Base-by-base conservation (phyloP, 2,113 vertebrate genomes). In the Macaca mulatta region DNA sequence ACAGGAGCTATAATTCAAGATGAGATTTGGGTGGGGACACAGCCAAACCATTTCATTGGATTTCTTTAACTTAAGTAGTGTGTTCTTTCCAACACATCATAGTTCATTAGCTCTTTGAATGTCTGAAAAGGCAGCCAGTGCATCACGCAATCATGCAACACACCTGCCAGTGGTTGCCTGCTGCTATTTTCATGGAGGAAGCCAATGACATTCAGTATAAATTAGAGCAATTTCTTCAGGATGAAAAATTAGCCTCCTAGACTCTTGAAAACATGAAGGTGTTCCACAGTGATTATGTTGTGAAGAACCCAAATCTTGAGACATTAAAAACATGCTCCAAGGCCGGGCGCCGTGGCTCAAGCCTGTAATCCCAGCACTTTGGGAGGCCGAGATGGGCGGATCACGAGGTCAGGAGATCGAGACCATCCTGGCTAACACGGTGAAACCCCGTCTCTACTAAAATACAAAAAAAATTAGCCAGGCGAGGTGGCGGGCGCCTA, bases 51-150 rank as follows among this genome's bases (percentile, higher is more conserved):
- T 64, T 30, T 64, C 59, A 30, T 5, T 64, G 59, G 1, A 11
- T 22, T 48, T 16, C 11, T 30, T 17, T 18, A 7, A 11, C 6
- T n/a, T 1, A 14, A 10, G 14, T 2, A 6, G 0, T 14, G 13
- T 35, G 61, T 25, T 78, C 50, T 55, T 55, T 30, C 30, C 40
- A 20, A 7, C 12, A 10, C 27, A 4, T 30, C 23, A 2, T 11
- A 4, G 32, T 30, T 64, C 30, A 38, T 12, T 30, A 40, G 43
- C 52, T 25, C 52, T 23, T 40, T 23, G 30, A 40, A 8, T 30
- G 52, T 80, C 43, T 43, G 70, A 59, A 30, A 23, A 59, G 69
- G 10, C 30, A 69, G 67, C 27, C 43, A 17, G 18, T 7, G 25
- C 35, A 16, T 30, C 32, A 8, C 8, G 0, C 1, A 8, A 2